A percentile compares a stretch with the other conserved stretches of the same genome.
Conservation (phyloP, 2,888 invertebrate species). For the Escarpia spicata region DNA sequence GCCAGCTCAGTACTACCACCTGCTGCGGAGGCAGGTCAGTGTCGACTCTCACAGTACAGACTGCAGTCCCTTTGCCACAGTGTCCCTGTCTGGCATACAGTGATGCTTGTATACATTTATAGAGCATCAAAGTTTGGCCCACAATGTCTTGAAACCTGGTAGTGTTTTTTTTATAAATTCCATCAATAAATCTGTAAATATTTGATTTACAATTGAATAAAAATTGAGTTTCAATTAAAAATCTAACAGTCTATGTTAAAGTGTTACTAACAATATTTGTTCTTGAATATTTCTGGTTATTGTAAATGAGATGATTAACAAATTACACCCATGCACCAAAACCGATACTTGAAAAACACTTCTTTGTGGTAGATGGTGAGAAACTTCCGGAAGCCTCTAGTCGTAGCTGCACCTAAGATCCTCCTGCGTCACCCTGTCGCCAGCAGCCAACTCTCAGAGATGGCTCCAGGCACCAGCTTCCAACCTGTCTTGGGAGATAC, state of each 20-base stretch:
- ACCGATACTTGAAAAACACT: background rate
- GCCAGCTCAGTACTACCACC: conserved; percentile 93
- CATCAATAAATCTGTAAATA: no score
- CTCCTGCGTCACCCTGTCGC: conserved; percentile 83
- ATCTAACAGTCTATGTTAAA: no score
- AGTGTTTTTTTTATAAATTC: no score
- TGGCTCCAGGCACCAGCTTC: conserved; percentile 84
- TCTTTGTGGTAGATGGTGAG: conserved; percentile 76
- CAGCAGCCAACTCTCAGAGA: conserved; percentile 80
- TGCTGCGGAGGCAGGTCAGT: conserved; percentile 85
- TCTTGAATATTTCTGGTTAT: background rate
- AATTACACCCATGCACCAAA: background rate
- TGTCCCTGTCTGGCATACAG: no score
- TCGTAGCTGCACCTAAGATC: conserved; percentile 87
- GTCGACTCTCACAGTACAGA: background rate
- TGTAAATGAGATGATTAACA: background rate
- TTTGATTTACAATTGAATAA: no score
- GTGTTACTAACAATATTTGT: background rate
- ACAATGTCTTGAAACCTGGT: no score
- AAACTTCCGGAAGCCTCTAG: conserved; percentile 89
- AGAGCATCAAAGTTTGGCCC: no score
- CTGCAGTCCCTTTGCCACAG: no score
- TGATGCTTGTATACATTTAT: no score
- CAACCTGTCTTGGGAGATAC: conserved; percentile 80
- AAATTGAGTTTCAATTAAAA: no score